Percentiles rank a stretch among this genome's conserved stretches.
Evolutionary conservation across 2,113 vertebrate species (phyloP).

Genomic region (Xiphophorus maculatus): DNA sequence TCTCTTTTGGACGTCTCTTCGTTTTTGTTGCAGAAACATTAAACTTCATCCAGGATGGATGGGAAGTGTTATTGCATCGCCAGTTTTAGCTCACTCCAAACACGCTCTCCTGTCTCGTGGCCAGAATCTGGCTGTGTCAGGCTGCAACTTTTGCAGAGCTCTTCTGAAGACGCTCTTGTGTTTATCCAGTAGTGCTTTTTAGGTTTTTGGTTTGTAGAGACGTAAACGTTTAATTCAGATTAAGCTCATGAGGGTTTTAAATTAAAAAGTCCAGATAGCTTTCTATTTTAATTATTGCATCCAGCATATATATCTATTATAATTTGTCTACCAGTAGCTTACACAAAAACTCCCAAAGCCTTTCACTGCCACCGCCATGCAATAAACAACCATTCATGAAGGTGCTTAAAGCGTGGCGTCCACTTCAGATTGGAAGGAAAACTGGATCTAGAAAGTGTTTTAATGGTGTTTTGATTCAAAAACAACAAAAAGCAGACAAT

Average conservation of each 20-base stretch:
- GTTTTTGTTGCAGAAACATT: not conserved
- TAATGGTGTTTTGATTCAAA: not conserved
- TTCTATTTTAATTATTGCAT: not conserved
- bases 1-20: not conserved
- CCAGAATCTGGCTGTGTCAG: not conserved
- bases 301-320: not conserved
- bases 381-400: not conserved
- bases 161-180: not conserved
- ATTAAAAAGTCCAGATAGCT: not conserved
- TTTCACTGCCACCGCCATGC: not conserved
- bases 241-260: not conserved
- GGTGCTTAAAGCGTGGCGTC: too few relatives aligned
- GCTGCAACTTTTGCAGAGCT: not conserved
- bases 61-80: not conserved
- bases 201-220: not conserved
- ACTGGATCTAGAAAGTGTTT: not conserved
- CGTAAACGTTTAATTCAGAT: not conserved
- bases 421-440: too few relatives aligned
- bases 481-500: not conserved
- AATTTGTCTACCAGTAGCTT: too few relatives aligned
- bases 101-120: not conserved
- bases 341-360: not conserved
- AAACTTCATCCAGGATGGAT: not conserved
- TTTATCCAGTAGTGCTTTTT: not conserved
- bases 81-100: not conserved